Evolutionary conservation across 2,888 invertebrate species (phyloP).

Genomic region (Notodonta dromedarius): DNA sequence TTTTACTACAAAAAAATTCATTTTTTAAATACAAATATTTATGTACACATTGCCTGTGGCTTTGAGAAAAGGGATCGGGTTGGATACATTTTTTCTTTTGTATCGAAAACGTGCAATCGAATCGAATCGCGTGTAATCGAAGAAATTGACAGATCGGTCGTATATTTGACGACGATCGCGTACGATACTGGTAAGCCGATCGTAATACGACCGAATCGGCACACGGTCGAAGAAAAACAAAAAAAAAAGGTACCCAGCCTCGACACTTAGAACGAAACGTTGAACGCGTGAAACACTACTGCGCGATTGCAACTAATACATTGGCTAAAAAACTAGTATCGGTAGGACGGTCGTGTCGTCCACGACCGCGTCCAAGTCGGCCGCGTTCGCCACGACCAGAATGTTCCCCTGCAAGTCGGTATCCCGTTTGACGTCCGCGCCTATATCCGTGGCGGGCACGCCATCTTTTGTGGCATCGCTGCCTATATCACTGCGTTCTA

Average conservation of each 20-base stretch:
- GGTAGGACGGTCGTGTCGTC: slow-evolving; percentile 27
- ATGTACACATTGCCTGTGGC: slow-evolving; percentile 25
- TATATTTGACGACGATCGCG: not conserved
- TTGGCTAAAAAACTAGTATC: slow-evolving; percentile 46
- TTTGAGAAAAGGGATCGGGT: slow-evolving; percentile 13
- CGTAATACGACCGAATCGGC: not conserved
- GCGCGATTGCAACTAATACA: slow-evolving; percentile 13
- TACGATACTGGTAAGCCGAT: not conserved
- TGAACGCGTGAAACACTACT: slow-evolving; percentile 26
- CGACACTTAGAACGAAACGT: not conserved
- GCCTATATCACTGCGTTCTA: not conserved
- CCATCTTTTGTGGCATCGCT: not conserved
- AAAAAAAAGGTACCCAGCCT: not conserved
- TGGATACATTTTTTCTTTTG: not conserved
- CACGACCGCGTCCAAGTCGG: slow-evolving; percentile 5
- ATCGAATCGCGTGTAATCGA: not conserved
- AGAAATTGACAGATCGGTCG: too few species aligned
- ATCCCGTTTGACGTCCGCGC: slow-evolving; percentile 5
- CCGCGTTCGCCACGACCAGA: slow-evolving; percentile 11
- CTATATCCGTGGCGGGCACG: not conserved
- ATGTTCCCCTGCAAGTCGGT: slow-evolving; percentile 17
- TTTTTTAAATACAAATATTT: slow-evolving; percentile 22
- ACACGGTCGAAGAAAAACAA: not conserved
- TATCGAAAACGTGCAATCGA: not conserved
- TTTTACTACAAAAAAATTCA: slow-evolving; percentile 23